phyloP scores from a whole-genome alignment of 2,888 invertebrate genomes.

The Tipula confusa region DNA sequence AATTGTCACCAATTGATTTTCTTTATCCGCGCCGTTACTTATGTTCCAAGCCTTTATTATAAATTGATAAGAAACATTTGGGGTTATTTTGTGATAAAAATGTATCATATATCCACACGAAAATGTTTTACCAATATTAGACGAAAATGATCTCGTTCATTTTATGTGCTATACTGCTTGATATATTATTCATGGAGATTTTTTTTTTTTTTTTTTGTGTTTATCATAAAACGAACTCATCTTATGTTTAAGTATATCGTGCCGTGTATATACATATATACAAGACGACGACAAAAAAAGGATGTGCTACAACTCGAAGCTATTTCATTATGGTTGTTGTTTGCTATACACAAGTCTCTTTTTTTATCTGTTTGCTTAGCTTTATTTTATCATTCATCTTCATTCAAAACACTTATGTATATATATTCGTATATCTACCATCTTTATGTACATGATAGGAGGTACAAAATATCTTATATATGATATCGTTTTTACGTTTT shows the following conservation, averaged over 20 bases:
- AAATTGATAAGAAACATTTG: background rate
- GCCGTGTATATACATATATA: background rate
- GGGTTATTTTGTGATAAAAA: background rate
- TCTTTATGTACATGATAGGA: background rate
- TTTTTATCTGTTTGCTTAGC: background rate
- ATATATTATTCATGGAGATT: background rate
- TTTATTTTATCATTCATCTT: constrained; percentile 3
- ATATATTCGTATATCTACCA: background rate
- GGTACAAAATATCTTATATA: background rate
- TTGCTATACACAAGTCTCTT: background rate
- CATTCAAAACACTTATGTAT: background rate
- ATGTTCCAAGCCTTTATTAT: background rate
- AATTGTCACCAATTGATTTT: constrained; percentile 6
- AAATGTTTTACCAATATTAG: background rate
- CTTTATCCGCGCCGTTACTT: background rate
- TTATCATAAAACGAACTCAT: background rate
- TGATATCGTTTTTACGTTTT: background rate
- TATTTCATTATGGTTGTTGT: constrained; percentile 8
- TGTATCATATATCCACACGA: background rate
- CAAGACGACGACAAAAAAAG: background rate
- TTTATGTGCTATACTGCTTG: background rate
- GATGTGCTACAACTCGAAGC: background rate
- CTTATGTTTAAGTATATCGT: background rate
- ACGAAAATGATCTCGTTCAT: background rate
- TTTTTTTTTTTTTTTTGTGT: background rate